Base-by-base conservation (phyloP, 2,888 invertebrate genomes). In the Tethea ocularis region DNA sequence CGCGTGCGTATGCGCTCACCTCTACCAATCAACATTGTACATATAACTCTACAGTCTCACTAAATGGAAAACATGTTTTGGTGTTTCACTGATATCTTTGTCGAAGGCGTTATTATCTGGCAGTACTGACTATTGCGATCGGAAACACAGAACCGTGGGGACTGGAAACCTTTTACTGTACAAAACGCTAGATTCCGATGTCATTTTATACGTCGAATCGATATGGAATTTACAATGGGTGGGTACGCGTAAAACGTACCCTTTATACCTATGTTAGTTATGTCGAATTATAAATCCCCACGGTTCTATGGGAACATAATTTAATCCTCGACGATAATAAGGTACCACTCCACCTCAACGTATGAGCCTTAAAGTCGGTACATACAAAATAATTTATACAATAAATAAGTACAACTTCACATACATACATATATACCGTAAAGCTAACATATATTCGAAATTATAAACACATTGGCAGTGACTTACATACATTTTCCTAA, bases 401-500 rank as follows among this genome's bases (percentile, higher is more conserved):
- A 86, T 84, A 83, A 87, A 86, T 88, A 88, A 88, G 84, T 88
- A 88, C 87, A 80, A 82, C 83, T 82, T 33, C 33, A 54, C 33
- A 54, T 54, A 36, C 29, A 29, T 77, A 78, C n/a, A n/a, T 82
- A 79, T 72, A 74, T 68, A 75, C 66, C 71, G 65, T 74, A 77
- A 72, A 75, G 71, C 80, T 73, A 79, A 80, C 26, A 53, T 74
- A 71, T 75, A 79, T 81, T 81, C 79, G 73, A 77, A 81, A 77
- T 80, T 81, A 86, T 80, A 46, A 80, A 77, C 82, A 84, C 82
- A 81, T 79, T 84, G 88, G 89, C 88, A 87, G 88, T 87, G 86
- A 83, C 81, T 79, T 79, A 82, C 83, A 83, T 80, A 80, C 82
- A 77, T 80, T 75, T 77, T 81, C 79, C 29, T 29, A 26, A 33